Conservation (phyloP, 2,113 vertebrate genomes). For the Micronycteris hirsuta region DNA sequence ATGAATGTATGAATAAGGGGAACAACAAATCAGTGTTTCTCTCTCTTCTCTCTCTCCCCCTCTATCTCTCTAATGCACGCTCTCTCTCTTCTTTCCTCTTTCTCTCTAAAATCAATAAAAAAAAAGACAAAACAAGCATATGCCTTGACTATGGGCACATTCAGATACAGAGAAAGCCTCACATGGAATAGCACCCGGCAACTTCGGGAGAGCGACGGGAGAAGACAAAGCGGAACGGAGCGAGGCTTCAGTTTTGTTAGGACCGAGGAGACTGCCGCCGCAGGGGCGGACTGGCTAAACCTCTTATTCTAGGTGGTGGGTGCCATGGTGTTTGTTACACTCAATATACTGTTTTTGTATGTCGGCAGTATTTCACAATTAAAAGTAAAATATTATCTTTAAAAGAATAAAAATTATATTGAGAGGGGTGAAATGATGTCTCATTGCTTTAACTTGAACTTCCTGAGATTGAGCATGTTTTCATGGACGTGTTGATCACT, state of each 20-base stretch:
- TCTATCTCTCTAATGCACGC: too few relatives aligned
- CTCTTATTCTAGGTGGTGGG: too few relatives aligned
- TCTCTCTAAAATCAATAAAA: too few relatives aligned
- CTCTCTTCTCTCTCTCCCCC: too few relatives aligned
- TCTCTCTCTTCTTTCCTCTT: too few relatives aligned
- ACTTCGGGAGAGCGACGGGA: neutral
- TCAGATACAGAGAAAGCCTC: neutral
- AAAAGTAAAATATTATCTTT: slow-evolving; percentile 15
- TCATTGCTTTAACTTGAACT: neutral
- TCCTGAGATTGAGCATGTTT: neutral
- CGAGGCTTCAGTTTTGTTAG: neutral
- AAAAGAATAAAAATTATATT: neutral
- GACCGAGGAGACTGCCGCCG: too few relatives aligned
- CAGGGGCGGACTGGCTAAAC: too few relatives aligned
- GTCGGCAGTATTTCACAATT: neutral
- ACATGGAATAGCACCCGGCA: neutral
- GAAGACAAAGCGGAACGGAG: neutral
- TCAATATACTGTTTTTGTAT: neutral
- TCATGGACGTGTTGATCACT: neutral
- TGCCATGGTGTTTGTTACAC: neutral
- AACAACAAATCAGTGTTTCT: too few relatives aligned
- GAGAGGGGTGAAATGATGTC: neutral
- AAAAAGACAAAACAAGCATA: neutral
- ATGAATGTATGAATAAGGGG: too few relatives aligned
- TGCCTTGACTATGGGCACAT: neutral